These are phyloP conservation scores for Gulo gulo DNA, from an alignment of 2,113 vertebrate genomes.

Conservation along the genomic window DNA sequence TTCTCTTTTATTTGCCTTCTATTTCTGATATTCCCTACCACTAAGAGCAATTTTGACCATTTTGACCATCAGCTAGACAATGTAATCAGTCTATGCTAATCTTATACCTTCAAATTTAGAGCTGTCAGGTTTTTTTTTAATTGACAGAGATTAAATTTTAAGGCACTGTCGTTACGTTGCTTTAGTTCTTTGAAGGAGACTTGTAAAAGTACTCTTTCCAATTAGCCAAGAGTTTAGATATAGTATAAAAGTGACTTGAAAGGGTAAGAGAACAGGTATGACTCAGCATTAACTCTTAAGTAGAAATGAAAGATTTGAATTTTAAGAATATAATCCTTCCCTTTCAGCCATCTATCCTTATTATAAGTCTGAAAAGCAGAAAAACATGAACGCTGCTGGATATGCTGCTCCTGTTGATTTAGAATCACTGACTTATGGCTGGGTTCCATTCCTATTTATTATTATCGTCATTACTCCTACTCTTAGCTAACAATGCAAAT, in stretches of 20 bases:
- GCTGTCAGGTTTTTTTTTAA: constrained; percentile 20
- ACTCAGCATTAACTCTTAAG: neutral
- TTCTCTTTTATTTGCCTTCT: constrained; percentile 54
- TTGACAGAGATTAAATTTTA: constrained; percentile 34
- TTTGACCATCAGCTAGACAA: constrained; percentile 39
- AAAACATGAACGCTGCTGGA: neutral
- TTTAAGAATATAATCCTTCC: constrained; percentile 18
- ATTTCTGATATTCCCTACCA: constrained; percentile 35
- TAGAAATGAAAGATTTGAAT: constrained; percentile 16
- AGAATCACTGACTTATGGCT: neutral
- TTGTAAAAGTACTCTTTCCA: constrained; percentile 39
- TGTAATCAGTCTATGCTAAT: constrained; percentile 35
- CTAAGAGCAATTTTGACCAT: constrained; percentile 41
- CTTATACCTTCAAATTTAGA: constrained; percentile 57
- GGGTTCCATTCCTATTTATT: neutral
- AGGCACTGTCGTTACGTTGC: constrained; percentile 37
- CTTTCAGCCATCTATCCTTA: neutral
- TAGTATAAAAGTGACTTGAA: neutral
- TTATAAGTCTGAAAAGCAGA: constrained; percentile 29
- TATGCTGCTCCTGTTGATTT: neutral
- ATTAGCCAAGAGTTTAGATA: neutral
- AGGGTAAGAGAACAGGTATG: constrained; percentile 11
- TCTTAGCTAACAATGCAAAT: neutral
- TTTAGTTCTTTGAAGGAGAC: constrained; percentile 21
- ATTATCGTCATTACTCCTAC: neutral